Conservation (phyloP, 2,888 invertebrate genomes). For the Oasisia sp. region DNA sequence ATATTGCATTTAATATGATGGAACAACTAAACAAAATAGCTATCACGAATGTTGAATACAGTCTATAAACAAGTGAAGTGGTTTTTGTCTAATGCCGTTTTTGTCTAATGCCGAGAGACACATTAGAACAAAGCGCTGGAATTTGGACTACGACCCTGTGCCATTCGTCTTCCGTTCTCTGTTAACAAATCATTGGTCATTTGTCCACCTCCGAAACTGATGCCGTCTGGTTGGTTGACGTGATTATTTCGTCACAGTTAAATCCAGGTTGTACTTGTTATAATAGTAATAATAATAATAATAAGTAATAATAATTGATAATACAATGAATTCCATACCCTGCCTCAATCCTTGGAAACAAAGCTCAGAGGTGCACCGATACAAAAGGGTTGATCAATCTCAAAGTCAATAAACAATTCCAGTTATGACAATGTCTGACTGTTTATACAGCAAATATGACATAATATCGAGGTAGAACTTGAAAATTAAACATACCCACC, state of each 20-base stretch:
- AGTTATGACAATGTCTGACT: not conserved
- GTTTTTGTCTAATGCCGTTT: not conserved
- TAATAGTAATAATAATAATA: no score
- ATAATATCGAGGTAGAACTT: not conserved
- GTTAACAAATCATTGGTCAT: not conserved
- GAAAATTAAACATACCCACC: no score
- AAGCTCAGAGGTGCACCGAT: no score
- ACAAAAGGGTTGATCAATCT: no score
- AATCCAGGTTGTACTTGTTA: not conserved
- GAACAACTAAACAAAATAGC: no score
- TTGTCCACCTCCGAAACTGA: not conserved
- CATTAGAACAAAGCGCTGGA: not conserved
- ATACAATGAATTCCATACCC: no score
- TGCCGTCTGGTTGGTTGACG: not conserved
- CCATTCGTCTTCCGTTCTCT: not conserved
- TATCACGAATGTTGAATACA: not conserved
- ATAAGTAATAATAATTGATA: no score
- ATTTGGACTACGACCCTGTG: not conserved
- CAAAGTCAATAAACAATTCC: no score
- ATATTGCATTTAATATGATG: no score
- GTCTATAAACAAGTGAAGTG: not conserved
- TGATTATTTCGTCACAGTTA: not conserved
- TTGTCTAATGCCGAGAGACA: not conserved
- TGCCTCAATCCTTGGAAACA: no score
- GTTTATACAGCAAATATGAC: not conserved